Percentiles rank a stretch among this genome's conserved stretches.
Evolutionary conservation across 2,113 vertebrate species (phyloP).

Genomic region (Scomber japonicus): DNA sequence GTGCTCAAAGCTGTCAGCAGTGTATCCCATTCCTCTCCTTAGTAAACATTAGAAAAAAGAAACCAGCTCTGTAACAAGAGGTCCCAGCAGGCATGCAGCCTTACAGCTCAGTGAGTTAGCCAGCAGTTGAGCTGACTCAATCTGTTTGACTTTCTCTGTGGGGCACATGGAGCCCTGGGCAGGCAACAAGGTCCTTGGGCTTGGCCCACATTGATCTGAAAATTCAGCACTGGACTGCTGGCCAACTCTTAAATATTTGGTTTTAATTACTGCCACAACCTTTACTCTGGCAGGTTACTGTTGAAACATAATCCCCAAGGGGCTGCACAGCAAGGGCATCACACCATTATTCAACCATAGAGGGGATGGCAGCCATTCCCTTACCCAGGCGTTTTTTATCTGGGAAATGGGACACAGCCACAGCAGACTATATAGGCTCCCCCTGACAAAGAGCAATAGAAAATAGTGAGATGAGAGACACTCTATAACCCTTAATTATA

Average conservation of each 20-base stretch:
- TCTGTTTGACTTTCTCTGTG: conserved; percentile 81
- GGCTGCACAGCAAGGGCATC: conserved; percentile 68
- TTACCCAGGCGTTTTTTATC: conserved; percentile 71
- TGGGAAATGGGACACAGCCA: conserved; percentile 71
- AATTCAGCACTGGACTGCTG: conserved; percentile 73
- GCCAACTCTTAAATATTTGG: conserved; percentile 86
- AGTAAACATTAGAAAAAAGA: conserved; percentile 59
- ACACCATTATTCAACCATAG: conserved; percentile 73
- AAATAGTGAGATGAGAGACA: conserved; percentile 75
- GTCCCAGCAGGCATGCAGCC: conserved; percentile 63
- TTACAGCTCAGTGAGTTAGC: conserved; percentile 68
- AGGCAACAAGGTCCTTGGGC: conserved; percentile 72
- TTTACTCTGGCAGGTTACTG: conserved; percentile 84
- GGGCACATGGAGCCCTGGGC: conserved; percentile 70
- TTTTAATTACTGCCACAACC: conserved; percentile 88
- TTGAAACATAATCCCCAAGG: conserved; percentile 82
- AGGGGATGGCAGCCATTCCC: conserved; percentile 69
- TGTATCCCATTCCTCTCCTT: conserved; percentile 55
- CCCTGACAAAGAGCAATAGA: conserved; percentile 73
- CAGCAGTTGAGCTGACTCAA: conserved; percentile 72
- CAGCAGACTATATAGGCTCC: conserved; percentile 68
- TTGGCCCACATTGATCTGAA: conserved; percentile 81
- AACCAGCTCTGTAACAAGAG: conserved; percentile 62
- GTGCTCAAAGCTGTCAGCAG: conserved; percentile 50
- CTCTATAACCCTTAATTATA: conserved; percentile 80